Evolutionary conservation across 2,888 invertebrate species (phyloP).

Genomic region (Microctonus hyperodae): DNA sequence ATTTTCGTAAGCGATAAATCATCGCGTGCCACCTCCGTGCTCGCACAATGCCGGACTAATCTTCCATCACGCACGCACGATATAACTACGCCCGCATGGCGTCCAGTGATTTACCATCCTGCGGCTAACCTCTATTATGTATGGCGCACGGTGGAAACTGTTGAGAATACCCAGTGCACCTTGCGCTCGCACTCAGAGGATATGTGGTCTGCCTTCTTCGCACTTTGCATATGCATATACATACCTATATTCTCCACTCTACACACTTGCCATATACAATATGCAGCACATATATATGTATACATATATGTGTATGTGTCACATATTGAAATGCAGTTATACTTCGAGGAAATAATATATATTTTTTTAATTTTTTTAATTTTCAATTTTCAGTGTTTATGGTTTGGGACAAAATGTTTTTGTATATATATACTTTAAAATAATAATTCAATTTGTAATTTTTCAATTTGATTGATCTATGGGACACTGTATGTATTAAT

Average conservation of each 20-base stretch:
- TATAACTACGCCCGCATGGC: slow-evolving; percentile 63
- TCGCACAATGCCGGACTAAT: slow-evolving; percentile 62
- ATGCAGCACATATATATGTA: no score
- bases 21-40: slow-evolving; percentile 57
- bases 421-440: background rate
- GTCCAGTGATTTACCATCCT: slow-evolving; percentile 62
- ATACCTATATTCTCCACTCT: slow-evolving; percentile 11
- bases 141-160: slow-evolving; percentile 59
- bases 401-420: slow-evolving; percentile 2
- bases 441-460: slow-evolving; percentile 1
- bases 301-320: background rate
- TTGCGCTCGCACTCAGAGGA: slow-evolving; percentile 47
- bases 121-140: slow-evolving; percentile 62
- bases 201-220: slow-evolving; percentile 2
- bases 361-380: background rate
- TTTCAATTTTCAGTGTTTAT: slow-evolving; percentile 6
- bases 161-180: slow-evolving; percentile 57
- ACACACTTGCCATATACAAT: background rate
- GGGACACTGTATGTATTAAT: background rate
- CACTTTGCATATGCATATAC: slow-evolving; percentile 13
- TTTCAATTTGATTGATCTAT: background rate
- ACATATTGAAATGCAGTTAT: slow-evolving; percentile 1
- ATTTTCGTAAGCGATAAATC: slow-evolving; percentile 57
- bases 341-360: background rate
- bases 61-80: slow-evolving; percentile 62